A percentile compares a stretch with the other conserved stretches of the same genome.
Conservation (phyloP, 2,888 invertebrate species). For the Synergus gifuensis region DNA sequence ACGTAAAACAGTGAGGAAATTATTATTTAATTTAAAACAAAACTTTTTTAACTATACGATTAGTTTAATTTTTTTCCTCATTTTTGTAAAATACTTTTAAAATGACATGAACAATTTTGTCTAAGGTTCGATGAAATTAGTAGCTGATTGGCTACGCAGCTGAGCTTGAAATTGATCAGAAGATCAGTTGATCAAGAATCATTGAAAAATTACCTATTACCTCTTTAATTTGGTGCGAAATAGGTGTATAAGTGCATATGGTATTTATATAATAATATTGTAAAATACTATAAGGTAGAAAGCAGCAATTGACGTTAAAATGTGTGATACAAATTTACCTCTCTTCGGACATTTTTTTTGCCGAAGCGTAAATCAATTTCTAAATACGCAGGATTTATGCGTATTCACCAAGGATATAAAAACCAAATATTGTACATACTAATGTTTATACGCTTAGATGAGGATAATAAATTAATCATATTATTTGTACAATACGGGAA, state of each 20-base stretch:
- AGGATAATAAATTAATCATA: slow-evolving; percentile 35
- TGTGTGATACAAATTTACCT: slow-evolving; percentile 41
- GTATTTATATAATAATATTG: slow-evolving; percentile 12
- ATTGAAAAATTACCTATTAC: not conserved
- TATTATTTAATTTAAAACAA: not conserved
- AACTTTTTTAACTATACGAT: not conserved
- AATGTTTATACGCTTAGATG: slow-evolving; percentile 27
- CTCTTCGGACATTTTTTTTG: slow-evolving; percentile 7
- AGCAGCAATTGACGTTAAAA: slow-evolving; percentile 12
- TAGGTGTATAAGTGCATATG: not conserved
- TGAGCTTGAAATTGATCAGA: not conserved
- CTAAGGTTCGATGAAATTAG: slow-evolving; percentile 6
- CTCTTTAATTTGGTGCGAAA: slow-evolving; percentile 24
- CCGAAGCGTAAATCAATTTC: not conserved
- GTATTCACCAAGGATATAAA: slow-evolving; percentile 14
- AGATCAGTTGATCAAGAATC: not conserved
- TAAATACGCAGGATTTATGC: not conserved
- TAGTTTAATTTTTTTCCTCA: not conserved
- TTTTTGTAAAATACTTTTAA: not conserved
- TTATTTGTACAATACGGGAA: slow-evolving; percentile 14
- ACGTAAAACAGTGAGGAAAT: not conserved
- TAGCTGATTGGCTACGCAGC: not conserved
- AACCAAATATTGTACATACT: slow-evolving; percentile 38
- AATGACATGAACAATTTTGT: not conserved
- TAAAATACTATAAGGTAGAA: slow-evolving; percentile 18